phyloP scores from a whole-genome alignment of 23 tunicate species.

The Halocynthia aurantium region DNA sequence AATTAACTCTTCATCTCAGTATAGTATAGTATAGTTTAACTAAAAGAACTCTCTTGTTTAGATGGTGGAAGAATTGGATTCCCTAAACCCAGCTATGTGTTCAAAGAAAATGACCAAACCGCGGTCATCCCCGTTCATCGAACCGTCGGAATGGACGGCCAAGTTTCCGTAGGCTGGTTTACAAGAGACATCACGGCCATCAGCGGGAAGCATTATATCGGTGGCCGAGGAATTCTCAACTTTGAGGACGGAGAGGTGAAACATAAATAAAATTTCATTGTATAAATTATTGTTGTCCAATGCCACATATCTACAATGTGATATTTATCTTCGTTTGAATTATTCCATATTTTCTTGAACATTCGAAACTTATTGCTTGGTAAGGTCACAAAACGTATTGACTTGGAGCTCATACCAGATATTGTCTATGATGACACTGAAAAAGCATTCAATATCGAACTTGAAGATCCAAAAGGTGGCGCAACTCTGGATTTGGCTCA shows the following conservation, averaged over 20 bases:
- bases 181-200: slow-evolving; percentile 95
- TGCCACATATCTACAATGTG: not conserved
- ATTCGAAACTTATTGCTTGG: not conserved
- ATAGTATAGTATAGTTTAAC: not conserved
- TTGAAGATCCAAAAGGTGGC: slow-evolving; percentile 94
- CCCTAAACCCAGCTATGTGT: slow-evolving; percentile 97
- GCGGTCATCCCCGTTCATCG: slow-evolving; percentile 93
- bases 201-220: slow-evolving; percentile 68
- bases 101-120: slow-evolving; percentile 93
- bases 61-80: slow-evolving; percentile 96
- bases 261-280: not conserved
- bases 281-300: too few relatives aligned
- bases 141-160: slow-evolving; percentile 96
- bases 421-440: slow-evolving; percentile 86
- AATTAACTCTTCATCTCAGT: not conserved
- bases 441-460: slow-evolving; percentile 89
- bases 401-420: slow-evolving; percentile 74
- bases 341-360: not conserved
- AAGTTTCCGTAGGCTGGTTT: slow-evolving; percentile 73
- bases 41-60: not conserved
- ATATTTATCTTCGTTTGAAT: not conserved
- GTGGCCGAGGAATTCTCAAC: slow-evolving; percentile 58
- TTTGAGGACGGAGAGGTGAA: slow-evolving; percentile 93
- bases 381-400: slow-evolving; percentile 78
- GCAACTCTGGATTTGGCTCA: slow-evolving; percentile 75